A percentile compares a stretch with the other conserved stretches of the same genome.
Evolutionary conservation across 2,888 invertebrate genomes (phyloP).

Genomic region (Drosophila suboccidentalis): DNA sequence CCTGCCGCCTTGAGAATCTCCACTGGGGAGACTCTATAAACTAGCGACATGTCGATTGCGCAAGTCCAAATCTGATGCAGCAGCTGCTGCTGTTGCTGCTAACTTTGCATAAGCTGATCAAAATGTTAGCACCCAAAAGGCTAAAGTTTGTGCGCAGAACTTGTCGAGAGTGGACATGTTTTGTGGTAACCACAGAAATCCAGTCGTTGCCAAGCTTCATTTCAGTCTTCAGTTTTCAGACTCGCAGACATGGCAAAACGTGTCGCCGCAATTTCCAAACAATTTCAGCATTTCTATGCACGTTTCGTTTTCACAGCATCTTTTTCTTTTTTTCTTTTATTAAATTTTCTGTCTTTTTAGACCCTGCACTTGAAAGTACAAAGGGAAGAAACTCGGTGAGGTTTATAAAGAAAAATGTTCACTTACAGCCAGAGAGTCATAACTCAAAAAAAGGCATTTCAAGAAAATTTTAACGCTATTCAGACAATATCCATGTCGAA

Average conservation of each 20-base stretch:
- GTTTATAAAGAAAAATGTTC: too few relatives aligned
- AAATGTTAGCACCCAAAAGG: constrained; percentile 71
- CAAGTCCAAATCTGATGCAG: constrained; percentile 46
- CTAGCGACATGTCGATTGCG: constrained; percentile 51
- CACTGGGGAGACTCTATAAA: constrained; percentile 19
- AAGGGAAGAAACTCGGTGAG: background rate
- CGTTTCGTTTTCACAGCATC: constrained; percentile 62
- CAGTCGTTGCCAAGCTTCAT: constrained; percentile 21
- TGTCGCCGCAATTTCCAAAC: constrained; percentile 77
- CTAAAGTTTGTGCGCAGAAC: constrained; percentile 75
- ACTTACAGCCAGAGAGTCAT: too few relatives aligned
- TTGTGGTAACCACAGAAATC: constrained; percentile 46
- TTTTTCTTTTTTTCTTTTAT: constrained; percentile 22
- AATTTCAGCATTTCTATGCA: constrained; percentile 70
- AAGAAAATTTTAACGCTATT: too few relatives aligned
- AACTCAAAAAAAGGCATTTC: too few relatives aligned
- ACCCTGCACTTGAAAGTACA: background rate
- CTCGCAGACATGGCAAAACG: constrained; percentile 66
- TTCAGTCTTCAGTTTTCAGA: constrained; percentile 25
- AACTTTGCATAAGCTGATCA: constrained; percentile 69
- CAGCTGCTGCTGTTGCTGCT: constrained; percentile 42
- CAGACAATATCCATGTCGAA: too few relatives aligned
- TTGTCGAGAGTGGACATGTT: constrained; percentile 45
- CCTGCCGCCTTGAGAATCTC: constrained; percentile 62
- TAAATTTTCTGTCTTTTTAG: constrained; percentile 12